Evolutionary conservation across 1,140 invertebrate species (phyloP), one percentile per base, ranked within the genome.

Genomic region (Thaumetopoea pityocampa): DNA sequence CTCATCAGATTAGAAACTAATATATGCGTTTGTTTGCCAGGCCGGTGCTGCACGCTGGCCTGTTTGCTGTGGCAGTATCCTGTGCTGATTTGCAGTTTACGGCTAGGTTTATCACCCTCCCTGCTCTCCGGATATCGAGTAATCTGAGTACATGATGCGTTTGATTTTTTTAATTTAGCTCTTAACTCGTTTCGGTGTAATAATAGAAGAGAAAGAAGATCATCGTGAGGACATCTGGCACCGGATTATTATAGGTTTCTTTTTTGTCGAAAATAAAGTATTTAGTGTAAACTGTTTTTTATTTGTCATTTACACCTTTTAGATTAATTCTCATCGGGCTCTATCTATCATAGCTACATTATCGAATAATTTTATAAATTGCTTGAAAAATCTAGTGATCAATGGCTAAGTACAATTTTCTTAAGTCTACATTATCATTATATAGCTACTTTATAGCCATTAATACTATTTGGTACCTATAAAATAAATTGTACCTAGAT

Each of bases 31-130:
- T 81, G 77, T 84, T 84, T 77, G 77, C 71, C 79, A 83, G 79
- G 79, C 79, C 77, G 79, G 77, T 81, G 77, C 64, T 71, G 76
- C 67, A 57, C 73, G 79, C 79, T 83, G 79, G 79, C 79, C 79
- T 81, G 79, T 73, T 73, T 82, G 79, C 79, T 83, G 79, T 74
- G 71, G 79, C 79, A 77, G 79, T 79, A 54, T 78, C 66, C 79
- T 73, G 76, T 79, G 76, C 73, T 73, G 79, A 71, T 83, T 83
- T 78, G 67, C 78, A 78, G 78, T 74, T 80, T 40, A 53, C 66
- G 51, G 73, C 67, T 80, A 78, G 67, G 65, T 74, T 78, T 74
- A 57, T 67, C 49, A 49, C 68, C 67, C 72, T 66, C 70, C 67
- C 72, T 69, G 66, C 64, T 14, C 40, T 22, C 37, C 12, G 23